Conservation (phyloP, 2,888 invertebrate species). For the Habrosyne pyritoides region DNA sequence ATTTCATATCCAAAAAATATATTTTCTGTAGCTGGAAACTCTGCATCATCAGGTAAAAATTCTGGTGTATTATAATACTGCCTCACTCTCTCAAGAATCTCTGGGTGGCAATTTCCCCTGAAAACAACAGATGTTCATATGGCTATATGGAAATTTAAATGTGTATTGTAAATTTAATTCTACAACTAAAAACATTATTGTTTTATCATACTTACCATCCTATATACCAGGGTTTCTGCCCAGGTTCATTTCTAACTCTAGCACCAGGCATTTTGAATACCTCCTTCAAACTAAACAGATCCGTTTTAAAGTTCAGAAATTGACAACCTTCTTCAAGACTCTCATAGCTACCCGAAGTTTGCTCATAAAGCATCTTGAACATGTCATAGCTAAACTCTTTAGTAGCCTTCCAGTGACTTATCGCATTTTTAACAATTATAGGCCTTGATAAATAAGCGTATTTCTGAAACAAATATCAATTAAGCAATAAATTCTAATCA, state of each 20-base stretch:
- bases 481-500: conserved; percentile 12
- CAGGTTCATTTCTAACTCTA: conserved; percentile 84
- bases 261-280: conserved; percentile 89
- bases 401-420: conserved; percentile 90
- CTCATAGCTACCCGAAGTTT: conserved; percentile 87
- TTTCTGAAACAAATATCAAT: conserved; percentile 52
- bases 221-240: conserved; percentile 92
- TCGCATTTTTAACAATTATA: conserved; percentile 90
- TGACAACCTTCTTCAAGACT: conserved; percentile 92
- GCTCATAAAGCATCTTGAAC: conserved; percentile 88
- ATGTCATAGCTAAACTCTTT: conserved; percentile 86
- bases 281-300: conserved; percentile 89
- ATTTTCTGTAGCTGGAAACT: conserved; percentile 94
- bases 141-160: no score
- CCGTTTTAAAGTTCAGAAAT: conserved; percentile 93
- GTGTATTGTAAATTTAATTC: background rate
- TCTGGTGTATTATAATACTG: conserved; percentile 91
- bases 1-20: conserved; percentile 96
- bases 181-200: conserved; percentile 6
- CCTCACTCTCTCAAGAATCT: conserved; percentile 88
- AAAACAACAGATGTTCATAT: no score
- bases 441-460: conserved; percentile 92
- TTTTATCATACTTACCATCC: conserved; percentile 87
- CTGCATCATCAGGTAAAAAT: conserved; percentile 95
- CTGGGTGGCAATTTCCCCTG: conserved; percentile 95